Base-by-base conservation (phyloP, 1,140 invertebrate species). In the Venturia canescens region DNA sequence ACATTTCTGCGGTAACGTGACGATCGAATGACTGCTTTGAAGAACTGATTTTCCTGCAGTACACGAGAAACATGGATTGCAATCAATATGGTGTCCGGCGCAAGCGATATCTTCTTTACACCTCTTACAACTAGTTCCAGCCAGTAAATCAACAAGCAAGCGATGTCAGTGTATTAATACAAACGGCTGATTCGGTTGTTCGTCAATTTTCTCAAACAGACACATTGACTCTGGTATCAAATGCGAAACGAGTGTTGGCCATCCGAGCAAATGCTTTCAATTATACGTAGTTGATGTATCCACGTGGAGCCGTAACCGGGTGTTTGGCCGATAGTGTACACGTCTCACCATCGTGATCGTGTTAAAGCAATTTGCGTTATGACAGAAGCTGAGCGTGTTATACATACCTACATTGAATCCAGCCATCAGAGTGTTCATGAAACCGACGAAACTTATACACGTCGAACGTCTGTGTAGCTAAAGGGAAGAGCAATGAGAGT, bases 281-380 rank as follows among this genome's bases (percentile, higher is more conserved):
- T 63, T 63, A 63, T 63, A 26, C 23, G 6, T 63, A 63, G 60
- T 63, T 63, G 60, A 63, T 63, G 60, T 63, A 63, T 63, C 60
- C 60, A 63, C 21, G 16, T 63, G 60, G 60, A 63, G 23, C 23
- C 1, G 27, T 63, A 63, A 63, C 60, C 60, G 11, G 60, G 60
- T 26, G 60, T 63, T 53, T 53, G 50, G 50, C 50, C 50, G 50
- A 63, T 63, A 63, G 60, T 26, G 60, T 63, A 63, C 60, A 63
- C 23, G 60, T 63, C 23, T 63, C 60, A 63, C 60, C 60, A 26
- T 26, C 60, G 60, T 23, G 60, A 26, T 63, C 60, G 21, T 63
- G 60, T 63, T 63, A 63, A 63, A 63, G 60, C 60, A 63, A 63
- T 63, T 63, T 23, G 60, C 23, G 60, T 63, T 63, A 63, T 63